Evolutionary conservation across 2,797 vertebrate genomes (phyloP).

Genomic region (Sebastes cheni): DNA sequence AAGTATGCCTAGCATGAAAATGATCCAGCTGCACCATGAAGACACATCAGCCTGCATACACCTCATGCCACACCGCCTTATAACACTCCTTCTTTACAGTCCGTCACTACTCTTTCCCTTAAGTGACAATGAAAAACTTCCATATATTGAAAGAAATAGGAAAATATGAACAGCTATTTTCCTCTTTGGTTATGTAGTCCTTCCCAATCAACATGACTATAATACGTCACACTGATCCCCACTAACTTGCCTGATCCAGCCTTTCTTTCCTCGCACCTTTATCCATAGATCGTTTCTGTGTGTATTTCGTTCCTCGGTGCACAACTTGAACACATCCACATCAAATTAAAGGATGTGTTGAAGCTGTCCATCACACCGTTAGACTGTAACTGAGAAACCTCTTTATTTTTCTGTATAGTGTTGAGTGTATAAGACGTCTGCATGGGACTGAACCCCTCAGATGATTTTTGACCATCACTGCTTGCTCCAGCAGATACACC

Average conservation of each 20-base stretch:
- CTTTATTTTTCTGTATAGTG: background rate
- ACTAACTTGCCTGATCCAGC: conserved; percentile 31
- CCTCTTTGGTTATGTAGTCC: background rate
- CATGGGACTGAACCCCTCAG: background rate
- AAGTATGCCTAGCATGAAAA: background rate
- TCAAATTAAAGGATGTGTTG: background rate
- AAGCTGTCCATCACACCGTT: background rate
- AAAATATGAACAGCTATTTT: background rate
- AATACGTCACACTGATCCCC: background rate
- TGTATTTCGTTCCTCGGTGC: background rate
- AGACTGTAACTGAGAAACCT: background rate
- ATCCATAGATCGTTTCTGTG: conserved; percentile 11
- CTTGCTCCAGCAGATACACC: background rate
- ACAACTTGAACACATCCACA: conserved; percentile 12
- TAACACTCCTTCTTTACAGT: background rate
- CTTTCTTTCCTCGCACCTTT: conserved; percentile 28
- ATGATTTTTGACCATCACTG: background rate
- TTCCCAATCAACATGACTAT: background rate
- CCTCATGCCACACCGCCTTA: background rate
- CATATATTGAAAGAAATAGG: background rate
- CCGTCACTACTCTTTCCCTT: background rate
- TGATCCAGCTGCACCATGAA: background rate
- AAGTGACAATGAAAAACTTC: background rate
- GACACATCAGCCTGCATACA: background rate
- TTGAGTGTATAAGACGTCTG: background rate